Base-by-base conservation (phyloP, 2,113 vertebrate species). In the Atrichornis clamosus region DNA sequence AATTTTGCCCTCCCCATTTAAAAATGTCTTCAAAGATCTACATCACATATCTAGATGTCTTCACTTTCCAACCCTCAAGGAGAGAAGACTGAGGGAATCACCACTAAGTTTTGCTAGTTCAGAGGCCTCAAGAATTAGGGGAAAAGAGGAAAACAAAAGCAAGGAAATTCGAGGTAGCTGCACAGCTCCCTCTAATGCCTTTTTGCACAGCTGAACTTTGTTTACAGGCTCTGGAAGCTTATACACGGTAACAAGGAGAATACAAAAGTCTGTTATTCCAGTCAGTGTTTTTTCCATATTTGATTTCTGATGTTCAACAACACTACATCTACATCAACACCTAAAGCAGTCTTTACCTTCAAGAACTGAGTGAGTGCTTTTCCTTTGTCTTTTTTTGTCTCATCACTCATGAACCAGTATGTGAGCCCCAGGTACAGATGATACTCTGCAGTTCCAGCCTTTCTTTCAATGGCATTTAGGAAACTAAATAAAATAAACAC, bases 351-450 rank as follows among this genome's bases (percentile, higher is more conserved):
- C 39, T 81, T 81, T 96, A 99, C 99, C 98, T 99, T 99, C 86
- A 99, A 97, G 89, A 99, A 98, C 84, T 99, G 98, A 55, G 98
- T 98, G 52, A 99, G 98, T 52, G 98, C 97, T 98, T 99, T 99
- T 84, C 98, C 98, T 93, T 98, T 98, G 92, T 99, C 99, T 94
- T 96, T 98, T 84, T 98, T 99, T 33, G 98, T 98, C 86, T 99
- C 99, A 93, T 99, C 98, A 53, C 98, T 98, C 98, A 99, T 99
- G 95, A 97, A 98, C 99, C 99, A 99, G 56, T 99, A 99, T 1
- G 99, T 98, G 69, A 97, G 93, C 3, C 99, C 99, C 83, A 99
- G 97, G 44, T 98, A 97, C 62, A 98, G 98, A 94, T 98, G 98
- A 96, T 98, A 98, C 39, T 99, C 98, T 62, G 98, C 99, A 95